Evolutionary conservation across 2,113 vertebrate genomes (phyloP).

Genomic region (Rhea pennata): DNA sequence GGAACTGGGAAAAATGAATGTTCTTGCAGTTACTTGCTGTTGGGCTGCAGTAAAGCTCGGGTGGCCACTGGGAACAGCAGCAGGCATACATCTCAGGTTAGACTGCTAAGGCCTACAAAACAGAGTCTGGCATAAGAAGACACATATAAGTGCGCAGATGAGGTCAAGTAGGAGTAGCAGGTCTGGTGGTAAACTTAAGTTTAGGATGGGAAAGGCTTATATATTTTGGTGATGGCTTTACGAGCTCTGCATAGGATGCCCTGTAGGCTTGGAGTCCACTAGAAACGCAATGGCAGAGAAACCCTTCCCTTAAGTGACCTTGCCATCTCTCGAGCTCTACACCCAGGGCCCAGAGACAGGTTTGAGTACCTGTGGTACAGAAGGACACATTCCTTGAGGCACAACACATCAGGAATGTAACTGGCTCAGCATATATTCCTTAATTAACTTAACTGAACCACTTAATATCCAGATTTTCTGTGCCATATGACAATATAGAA

Average conservation of each 20-base stretch:
- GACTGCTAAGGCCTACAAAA: background rate
- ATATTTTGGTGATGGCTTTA: background rate
- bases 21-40: background rate
- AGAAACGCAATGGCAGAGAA: background rate
- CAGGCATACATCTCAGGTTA: background rate
- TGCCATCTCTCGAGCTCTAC: background rate
- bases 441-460: background rate
- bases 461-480: background rate
- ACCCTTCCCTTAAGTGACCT: background rate
- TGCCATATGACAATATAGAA: background rate
- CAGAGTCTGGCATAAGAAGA: background rate
- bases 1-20: background rate
- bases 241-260: accelerated
- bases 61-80: accelerated
- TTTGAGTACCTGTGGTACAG: background rate
- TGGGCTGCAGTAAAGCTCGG: background rate
- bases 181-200: background rate
- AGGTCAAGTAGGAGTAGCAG: background rate
- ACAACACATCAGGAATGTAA: background rate
- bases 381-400: background rate
- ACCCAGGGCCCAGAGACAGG: background rate
- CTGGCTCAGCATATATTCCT: background rate
- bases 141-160: background rate
- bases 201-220: background rate
- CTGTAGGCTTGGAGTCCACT: background rate